Base-by-base conservation (phyloP, 2,888 invertebrate species). In the Ferdinandea cuprea region DNA sequence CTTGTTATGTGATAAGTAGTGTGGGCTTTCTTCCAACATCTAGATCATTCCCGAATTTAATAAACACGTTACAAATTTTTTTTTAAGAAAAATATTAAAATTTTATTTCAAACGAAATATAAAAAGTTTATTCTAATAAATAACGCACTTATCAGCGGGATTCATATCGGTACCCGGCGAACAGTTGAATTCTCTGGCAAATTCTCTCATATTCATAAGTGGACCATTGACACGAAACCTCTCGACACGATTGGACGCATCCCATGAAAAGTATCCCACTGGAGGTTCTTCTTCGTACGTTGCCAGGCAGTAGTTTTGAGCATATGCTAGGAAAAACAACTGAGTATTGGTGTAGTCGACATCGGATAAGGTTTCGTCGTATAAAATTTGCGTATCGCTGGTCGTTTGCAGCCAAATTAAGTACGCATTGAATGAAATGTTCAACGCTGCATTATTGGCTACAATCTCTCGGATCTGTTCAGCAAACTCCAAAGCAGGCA, bases 281-380 rank as follows among this genome's bases (percentile, higher is more conserved):
- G 89, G 88, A 0, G 87, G 76, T 3, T 87, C 19, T 3, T 17
- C 71, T 0, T 86, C 69, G 0, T 88, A 87, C 35, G 88, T 89
- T 42, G 89, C 88, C 3, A 88, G 86, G 85, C 90, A 90, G 3
- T 85, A 89, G 0, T 87, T 86, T 54, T 90, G 91, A 0, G 90
- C 90, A 84, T 89, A 90, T 44, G 88, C 87, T 2, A 90, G 86
- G 44, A 90, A 90, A 46, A 90, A 90, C 0, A 90, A 78, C 74
- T 90, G 90, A 0, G 91, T 90, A 59, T 90, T 90, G 35, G 87
- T 88, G 19, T 88, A 90, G 52, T 90, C 87, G 0, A 90, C 54
- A 2, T 87, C 87, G 2, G 89, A 86, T 17, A 90, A 66, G 0
- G 90, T 90, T 28, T 90, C 89, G 17, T 87, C 77, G 15, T 86